Base-by-base conservation (phyloP, 2,113 vertebrate species). In the Microtus pennsylvanicus region DNA sequence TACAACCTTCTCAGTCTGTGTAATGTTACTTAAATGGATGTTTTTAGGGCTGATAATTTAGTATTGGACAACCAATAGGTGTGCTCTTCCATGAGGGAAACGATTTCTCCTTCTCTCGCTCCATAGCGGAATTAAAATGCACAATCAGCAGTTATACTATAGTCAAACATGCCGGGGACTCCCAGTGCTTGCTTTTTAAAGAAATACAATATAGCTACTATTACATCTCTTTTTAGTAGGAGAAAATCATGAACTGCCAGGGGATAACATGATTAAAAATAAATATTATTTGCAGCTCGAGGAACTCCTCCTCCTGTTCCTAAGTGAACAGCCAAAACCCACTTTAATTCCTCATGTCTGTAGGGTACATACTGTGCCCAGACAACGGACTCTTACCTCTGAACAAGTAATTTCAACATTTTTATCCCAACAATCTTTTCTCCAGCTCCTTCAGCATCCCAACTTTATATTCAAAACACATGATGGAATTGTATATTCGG, bases 381-480 rank as follows among this genome's bases (percentile, higher is more conserved):
- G 33, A 28, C 11, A 72, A 12, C 65, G 26, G 13, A 21, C 1
- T 0, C 9, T n/a, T 10, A n/a, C 38, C 28, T 77, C 3, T 8
- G 2, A 83, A 14, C 19, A 85, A 26, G 50, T 83, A 21, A 75
- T 74, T 94, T 90, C 65, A 78, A 55, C 81, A 81, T 61, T 45
- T 47, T 58, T 28, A 93, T 82, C 47, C 77, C 50, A 87, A n/a
- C 8, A 55, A 77, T 87, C 74, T 90, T 70, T 91, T 89, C 55
- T 78, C 4, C 9, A 28, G 26, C 7, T 75, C 38, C 42, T 88
- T 55, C 19, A 47, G 88, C 14, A 75, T 92, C 72, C 38, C 35
- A 83, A 35, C 24, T 90, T 80, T 88, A 19, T 76, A 88, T 88
- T 91, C 63, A 61, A 47, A 83, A 74, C 52, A 65, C 5, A 14